A percentile compares a stretch with the other conserved stretches of the same genome.
phyloP scores from a whole-genome alignment of 53 echinoderm and acorn worm species.

The Antedon mediterranea region DNA sequence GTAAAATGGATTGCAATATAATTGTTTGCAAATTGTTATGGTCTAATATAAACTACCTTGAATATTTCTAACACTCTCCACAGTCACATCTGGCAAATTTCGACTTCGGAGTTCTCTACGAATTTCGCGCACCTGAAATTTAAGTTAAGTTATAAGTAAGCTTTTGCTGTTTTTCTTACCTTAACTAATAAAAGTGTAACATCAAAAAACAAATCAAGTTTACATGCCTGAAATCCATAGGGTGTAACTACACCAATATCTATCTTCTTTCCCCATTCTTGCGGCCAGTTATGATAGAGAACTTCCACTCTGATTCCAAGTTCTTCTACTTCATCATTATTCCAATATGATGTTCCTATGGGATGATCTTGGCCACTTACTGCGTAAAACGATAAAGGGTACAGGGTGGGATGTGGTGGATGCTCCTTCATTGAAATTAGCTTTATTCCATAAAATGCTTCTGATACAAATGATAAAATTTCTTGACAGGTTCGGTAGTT shows the following conservation, averaged over 20 bases:
- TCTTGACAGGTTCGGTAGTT: constrained; percentile 63
- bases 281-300: constrained; percentile 55
- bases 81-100: constrained; percentile 30
- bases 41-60: too few species aligned
- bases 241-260: constrained; percentile 69
- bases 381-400: constrained; percentile 69
- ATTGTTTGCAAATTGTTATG: too few species aligned
- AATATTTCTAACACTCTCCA: constrained; percentile 76
- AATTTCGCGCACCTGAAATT: constrained; percentile 56
- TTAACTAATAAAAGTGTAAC: too few species aligned
- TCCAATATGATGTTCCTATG: constrained; percentile 68
- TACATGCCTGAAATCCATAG: constrained; percentile 76
- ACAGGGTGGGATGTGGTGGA: constrained; percentile 44
- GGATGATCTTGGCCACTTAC: constrained; percentile 80
- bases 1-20: too few species aligned
- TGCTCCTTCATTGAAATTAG: constrained; percentile 43
- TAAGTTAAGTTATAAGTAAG: not conserved
- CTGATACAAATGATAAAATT: constrained; percentile 60
- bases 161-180: too few species aligned
- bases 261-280: constrained; percentile 44
- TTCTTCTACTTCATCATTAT: constrained; percentile 50
- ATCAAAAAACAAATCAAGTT: too few species aligned
- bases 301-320: constrained; percentile 46
- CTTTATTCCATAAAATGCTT: constrained; percentile 18
- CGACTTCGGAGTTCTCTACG: constrained; percentile 42